These are phyloP conservation scores for Cydia strobilella DNA, from an alignment of 1,140 invertebrate genomes.

Conservation along the genomic window DNA sequence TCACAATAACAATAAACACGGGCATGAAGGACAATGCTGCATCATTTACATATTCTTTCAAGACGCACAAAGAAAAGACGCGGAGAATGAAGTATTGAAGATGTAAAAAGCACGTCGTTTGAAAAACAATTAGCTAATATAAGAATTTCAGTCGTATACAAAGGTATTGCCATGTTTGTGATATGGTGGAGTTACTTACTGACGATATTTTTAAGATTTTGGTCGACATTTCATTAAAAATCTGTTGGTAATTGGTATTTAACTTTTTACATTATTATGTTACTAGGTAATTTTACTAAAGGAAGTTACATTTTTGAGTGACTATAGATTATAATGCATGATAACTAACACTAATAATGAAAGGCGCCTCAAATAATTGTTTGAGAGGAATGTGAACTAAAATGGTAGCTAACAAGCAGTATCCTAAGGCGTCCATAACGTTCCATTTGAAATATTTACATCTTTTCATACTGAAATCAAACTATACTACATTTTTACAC, in stretches of 20 bases:
- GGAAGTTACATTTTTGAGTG: constrained; percentile 5
- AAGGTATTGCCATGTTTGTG: not conserved
- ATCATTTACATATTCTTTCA: constrained; percentile 13
- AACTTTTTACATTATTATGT: no score
- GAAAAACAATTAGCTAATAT: not conserved
- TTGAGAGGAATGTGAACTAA: constrained; percentile 39
- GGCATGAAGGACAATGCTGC: constrained; percentile 7
- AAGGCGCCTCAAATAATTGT: constrained; percentile 4
- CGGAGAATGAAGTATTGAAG: not conserved
- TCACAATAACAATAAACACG: constrained; percentile 22
- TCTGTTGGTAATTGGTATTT: no score
- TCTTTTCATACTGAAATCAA: not conserved
- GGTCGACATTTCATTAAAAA: not conserved
- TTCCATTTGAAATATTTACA: constrained; percentile 23
- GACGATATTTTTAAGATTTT: not conserved
- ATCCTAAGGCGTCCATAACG: constrained; percentile 3
- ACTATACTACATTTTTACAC: constrained; percentile 32
- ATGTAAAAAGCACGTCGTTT: constrained; percentile 14
- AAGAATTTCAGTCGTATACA: constrained; percentile 11
- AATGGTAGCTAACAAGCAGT: constrained; percentile 11
- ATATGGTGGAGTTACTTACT: constrained; percentile 1
- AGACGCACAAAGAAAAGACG: constrained; percentile 11
- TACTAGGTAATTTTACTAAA: no score
- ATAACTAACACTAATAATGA: constrained; percentile 24
- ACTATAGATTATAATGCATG: constrained; percentile 4